Conservation (phyloP, 2,888 invertebrate genomes). For the Sthenelais limicola region DNA sequence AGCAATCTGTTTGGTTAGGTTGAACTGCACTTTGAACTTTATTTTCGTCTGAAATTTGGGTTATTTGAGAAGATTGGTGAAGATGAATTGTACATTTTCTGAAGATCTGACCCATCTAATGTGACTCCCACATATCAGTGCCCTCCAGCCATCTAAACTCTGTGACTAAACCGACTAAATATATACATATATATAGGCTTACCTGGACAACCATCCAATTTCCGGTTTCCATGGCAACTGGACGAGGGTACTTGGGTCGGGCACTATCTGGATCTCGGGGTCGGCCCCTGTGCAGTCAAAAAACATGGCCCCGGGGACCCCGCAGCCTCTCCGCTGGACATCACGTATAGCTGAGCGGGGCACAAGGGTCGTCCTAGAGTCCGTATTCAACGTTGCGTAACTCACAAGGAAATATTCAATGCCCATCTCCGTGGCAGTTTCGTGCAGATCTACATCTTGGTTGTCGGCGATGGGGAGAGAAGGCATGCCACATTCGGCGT, state of each 20-base stretch:
- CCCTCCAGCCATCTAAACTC: no score
- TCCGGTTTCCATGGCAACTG: slow-evolving; percentile 56
- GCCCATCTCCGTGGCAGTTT: slow-evolving; percentile 50
- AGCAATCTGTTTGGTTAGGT: no score
- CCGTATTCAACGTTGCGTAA: slow-evolving; percentile 51
- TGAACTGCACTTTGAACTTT: no score
- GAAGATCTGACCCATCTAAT: no score
- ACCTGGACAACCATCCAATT: slow-evolving; percentile 53
- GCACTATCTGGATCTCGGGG: slow-evolving; percentile 52
- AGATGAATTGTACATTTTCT: no score
- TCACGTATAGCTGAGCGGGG: slow-evolving; percentile 47
- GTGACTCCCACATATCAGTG: no score
- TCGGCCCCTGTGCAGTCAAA: slow-evolving; percentile 50
- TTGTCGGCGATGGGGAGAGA: slow-evolving; percentile 14
- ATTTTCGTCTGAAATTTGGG: no score
- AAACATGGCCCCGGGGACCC: slow-evolving; percentile 50
- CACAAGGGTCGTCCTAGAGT: slow-evolving; percentile 47
- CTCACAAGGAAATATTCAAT: slow-evolving; percentile 53
- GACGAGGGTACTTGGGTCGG: slow-evolving; percentile 51
- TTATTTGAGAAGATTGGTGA: no score
- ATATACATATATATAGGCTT: no score
- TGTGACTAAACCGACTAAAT: no score
- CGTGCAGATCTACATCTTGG: slow-evolving; percentile 19
- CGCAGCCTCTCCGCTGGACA: slow-evolving; percentile 51
- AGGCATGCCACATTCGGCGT: slow-evolving; percentile 3